A percentile compares a stretch with the other conserved stretches of the same genome.
Evolutionary conservation across 2,888 invertebrate genomes (phyloP).

Genomic region (Lymantria dispar): DNA sequence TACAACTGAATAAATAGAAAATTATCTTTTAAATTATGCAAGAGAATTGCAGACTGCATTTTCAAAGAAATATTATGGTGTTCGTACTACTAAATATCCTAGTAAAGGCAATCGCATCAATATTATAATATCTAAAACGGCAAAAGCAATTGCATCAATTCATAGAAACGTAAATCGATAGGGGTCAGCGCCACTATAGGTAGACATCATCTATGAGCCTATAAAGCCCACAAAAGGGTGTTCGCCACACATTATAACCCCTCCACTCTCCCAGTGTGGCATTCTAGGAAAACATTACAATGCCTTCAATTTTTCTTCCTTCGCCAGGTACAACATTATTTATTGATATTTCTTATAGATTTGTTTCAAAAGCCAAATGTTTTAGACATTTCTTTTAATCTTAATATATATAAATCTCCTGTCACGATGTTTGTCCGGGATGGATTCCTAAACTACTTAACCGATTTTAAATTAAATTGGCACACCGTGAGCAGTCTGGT

Average conservation of each 20-base stretch:
- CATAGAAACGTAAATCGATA: slow-evolving; percentile 76
- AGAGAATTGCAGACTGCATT: no score
- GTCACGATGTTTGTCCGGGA: no score
- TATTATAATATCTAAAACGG: no score
- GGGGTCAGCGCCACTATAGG: slow-evolving; percentile 79
- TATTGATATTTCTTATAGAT: slow-evolving; percentile 7
- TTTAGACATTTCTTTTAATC: no score
- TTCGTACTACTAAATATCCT: slow-evolving; percentile 20
- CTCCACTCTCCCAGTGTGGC: slow-evolving; percentile 56
- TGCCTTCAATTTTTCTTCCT: slow-evolving; percentile 59
- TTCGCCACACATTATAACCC: slow-evolving; percentile 64
- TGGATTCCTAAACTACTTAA: no score
- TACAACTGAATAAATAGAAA: no score
- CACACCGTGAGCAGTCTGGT: no score
- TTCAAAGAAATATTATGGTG: no score
- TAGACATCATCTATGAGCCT: slow-evolving; percentile 69
- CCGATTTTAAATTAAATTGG: no score
- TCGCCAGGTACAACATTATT: slow-evolving; percentile 36
- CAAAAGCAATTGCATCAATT: slow-evolving; percentile 70
- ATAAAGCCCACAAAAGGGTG: slow-evolving; percentile 72
- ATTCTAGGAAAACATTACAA: slow-evolving; percentile 69
- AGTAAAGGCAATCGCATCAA: slow-evolving; percentile 68
- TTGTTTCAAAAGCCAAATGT: no score
- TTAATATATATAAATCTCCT: no score
- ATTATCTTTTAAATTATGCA: no score